Evolutionary conservation across 30 jellyfish, hydroid and myxozoan genomes (phyloP), one percentile per base, ranked within the genome.

Genomic region (Cassiopea andromeda): DNA sequence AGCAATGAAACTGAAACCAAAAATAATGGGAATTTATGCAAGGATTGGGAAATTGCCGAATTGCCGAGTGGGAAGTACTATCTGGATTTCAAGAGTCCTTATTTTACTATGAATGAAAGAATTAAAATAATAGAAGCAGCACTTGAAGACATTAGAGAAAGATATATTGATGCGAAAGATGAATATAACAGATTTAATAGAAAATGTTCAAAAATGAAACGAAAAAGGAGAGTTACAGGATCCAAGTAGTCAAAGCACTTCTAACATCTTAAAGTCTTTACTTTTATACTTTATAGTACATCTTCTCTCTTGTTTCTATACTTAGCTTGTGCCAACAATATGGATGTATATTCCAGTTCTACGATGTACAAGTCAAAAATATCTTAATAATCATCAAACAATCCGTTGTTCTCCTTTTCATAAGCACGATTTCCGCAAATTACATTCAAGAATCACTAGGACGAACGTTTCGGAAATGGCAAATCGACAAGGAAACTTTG

Each of bases 101-200:
- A 80, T 45, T 89, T 89, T 49, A 89, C 96, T 14, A 69, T 78
- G 85, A 70, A 60, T 64, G 98, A 94, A 73, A 49, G 97, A 80
- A 90, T 94, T 2, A 77, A 89, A 46, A 94, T 94, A 2, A 47
- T 94, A 46, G 98, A 94, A 74, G 93, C 86, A 1, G 97, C 96
- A 13, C 85, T 94, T 67, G 98, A 94, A 75, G 98, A 94, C 60
- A 94, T 90, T 14, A 81, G 97, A 45, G 96, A 91, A 67, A 57
- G 98, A 48, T 94, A 94, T 48, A n/a, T 68, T 57, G 97, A 94
- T 72, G 67, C 87, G 8, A 94, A 86, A 80, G 93, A 69, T 46
- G 97, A 91, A 58, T 86, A 64, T 48, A 96, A 85, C 46, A 58
- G 67, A 73, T 67, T 90, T 14, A 94, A 84, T 14, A 76, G 98